Conservation (phyloP, 53 echinoderm and acorn worm genomes). For the Holothuria leucospilota region DNA sequence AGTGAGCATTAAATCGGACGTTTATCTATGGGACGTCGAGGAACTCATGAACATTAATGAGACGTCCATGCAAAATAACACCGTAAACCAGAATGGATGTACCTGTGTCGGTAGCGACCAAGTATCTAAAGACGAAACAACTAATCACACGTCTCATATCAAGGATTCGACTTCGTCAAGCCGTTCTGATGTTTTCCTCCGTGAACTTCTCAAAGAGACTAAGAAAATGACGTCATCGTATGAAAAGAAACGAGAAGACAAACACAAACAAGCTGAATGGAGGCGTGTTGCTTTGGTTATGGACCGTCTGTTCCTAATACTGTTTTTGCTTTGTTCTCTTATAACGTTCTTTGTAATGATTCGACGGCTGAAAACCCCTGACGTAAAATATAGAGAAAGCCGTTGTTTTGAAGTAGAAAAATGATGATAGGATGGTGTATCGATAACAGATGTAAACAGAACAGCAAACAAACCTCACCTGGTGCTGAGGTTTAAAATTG, state of each 20-base stretch:
- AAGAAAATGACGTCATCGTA: conserved; percentile 78
- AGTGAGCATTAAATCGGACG: conserved; percentile 75
- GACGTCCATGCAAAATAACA: conserved; percentile 30
- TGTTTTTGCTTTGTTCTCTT: conserved; percentile 77
- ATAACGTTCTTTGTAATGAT: conserved; percentile 80
- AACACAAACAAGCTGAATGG: conserved; percentile 85
- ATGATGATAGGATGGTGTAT: background rate
- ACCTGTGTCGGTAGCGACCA: conserved; percentile 45
- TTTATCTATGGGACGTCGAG: conserved; percentile 87
- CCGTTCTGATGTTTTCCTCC: conserved; percentile 38
- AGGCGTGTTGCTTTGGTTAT: conserved; percentile 88
- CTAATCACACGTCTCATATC: conserved; percentile 43
- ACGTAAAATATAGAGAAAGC: background rate
- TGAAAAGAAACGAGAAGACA: conserved; percentile 73
- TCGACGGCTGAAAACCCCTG: conserved; percentile 57
- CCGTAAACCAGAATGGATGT: conserved; percentile 53
- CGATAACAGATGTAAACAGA: too few species aligned
- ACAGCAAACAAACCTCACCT: too few species aligned
- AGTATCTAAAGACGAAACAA: conserved; percentile 25
- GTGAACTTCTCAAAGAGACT: conserved; percentile 79
- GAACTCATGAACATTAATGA: conserved; percentile 65
- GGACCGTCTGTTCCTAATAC: conserved; percentile 85
- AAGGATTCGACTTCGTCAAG: background rate
- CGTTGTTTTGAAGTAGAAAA: background rate
- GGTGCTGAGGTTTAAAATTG: too few species aligned